Evolutionary conservation across 2,113 vertebrate species (phyloP), one percentile per base, ranked within the genome.

Genomic region (Physeter macrocephalus): DNA sequence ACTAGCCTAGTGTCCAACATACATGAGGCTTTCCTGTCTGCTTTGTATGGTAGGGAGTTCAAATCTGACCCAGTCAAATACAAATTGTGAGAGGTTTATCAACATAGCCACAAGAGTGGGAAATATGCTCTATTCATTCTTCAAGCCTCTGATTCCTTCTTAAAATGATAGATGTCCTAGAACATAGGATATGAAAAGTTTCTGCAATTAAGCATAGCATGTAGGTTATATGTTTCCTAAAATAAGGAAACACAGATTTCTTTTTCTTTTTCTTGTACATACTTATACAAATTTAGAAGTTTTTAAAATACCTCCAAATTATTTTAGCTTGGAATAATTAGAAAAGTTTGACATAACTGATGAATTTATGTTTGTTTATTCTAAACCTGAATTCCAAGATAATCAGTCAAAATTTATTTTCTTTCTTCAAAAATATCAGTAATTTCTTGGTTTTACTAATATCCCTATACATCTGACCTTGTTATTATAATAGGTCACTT

Each of bases 241-340:
- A 93, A 95, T 17, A 15, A 78, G 18, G 54, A 78, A 82, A 41
- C 9, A 71, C 23, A 84, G 59, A 77, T 54, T 88, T 72, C 1
- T 88, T 96, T 54, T 88, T 72, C 1, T 88, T 96, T 84, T 88
- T 49, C 41, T 88, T 41, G 78, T 18, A 72, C 89, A 90, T 23
- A 39, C 13, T 57, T 74, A 41, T 7, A 93, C 46, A 89, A 90
- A 67, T 90, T 39, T 92, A 69, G 31, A 64, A 88, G 66, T 66
- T 27, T 74, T 89, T 90, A 39, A 54, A 93, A 69, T 23, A 11
- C 4, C 59, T 95, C 27, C 74, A 95, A 94, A 94, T 27, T 67
- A 72, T 94, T 94, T 66, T 49, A 94, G 62, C 36, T 92, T 98
- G 84, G 49, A 90, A 49, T 92, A 87, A 72, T 80, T 66, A 90